Evolutionary conservation across 2,797 vertebrate genomes (phyloP), one percentile per base, ranked within the genome.

Genomic region (Synanceia verrucosa): DNA sequence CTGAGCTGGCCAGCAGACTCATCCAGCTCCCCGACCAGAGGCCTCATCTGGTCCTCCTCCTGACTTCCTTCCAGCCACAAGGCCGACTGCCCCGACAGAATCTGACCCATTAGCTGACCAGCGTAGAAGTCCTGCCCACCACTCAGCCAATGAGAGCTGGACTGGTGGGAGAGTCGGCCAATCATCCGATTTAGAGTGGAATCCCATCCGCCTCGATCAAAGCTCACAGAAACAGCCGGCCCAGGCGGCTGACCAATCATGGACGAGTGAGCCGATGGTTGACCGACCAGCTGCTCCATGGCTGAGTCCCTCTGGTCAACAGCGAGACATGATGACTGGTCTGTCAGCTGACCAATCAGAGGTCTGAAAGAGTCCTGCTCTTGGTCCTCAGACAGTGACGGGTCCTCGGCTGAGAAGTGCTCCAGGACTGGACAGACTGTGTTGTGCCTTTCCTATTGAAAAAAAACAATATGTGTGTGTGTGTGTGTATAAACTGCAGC

Each of bases 251-350:
- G 82, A 36, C 71, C 78, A 0, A 90, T 86, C 61, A 83, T 19
- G 1, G 92, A 93, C 0, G 91, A 92, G 41, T 89, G 85, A 56
- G 89, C 90, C 0, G 85, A 85, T 0, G 84, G 90, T 0, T 82
- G 86, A 18, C 89, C 88, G 0, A 93, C 79, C 13, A 89, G 48
- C 1, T 14, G 84, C 52, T 71, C 85, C 73, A 88, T 48, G 21
- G 41, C 19, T 0, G 28, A 75, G 39, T 83, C 68, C 11, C 75
- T 72, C 4, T 59, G 72, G 0, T 86, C 82, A 0, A 56, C 55
- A 4, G 48, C 5, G 0, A 84, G 44, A 36, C 53, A 85, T 6
- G 88, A 88, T 0, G 88, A 90, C 53, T 85, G 83, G 63, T 88
- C 85, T 0, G 73, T 10, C 11, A 52, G 48, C 60, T 82, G 83